These are phyloP conservation scores for Lycaena phlaeas DNA, from an alignment of 2,888 invertebrate species.

Conservation along the genomic window DNA sequence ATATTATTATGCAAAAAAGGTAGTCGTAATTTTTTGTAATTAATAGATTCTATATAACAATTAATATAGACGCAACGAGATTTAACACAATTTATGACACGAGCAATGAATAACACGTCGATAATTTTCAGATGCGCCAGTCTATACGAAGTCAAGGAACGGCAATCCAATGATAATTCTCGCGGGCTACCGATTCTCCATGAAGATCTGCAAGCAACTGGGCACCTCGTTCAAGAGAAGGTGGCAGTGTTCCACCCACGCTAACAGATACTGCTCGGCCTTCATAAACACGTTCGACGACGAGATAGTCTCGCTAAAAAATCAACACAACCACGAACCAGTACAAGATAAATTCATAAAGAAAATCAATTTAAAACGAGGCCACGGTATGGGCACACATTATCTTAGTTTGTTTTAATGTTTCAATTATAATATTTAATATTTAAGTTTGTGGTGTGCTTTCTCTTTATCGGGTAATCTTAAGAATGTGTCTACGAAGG, in stretches of 20 bases:
- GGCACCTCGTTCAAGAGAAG: slow-evolving; percentile 16
- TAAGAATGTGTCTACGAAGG: too few species aligned
- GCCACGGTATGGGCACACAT: not conserved
- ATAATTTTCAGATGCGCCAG: slow-evolving; percentile 14
- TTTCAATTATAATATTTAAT: not conserved
- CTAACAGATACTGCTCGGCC: slow-evolving; percentile 28
- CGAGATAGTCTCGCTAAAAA: slow-evolving; percentile 23
- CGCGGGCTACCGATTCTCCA: slow-evolving; percentile 25
- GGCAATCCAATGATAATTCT: slow-evolving; percentile 24
- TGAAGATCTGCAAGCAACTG: slow-evolving; percentile 18
- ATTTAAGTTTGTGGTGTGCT: too few species aligned
- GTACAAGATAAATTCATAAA: slow-evolving; percentile 11
- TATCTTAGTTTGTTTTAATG: not conserved
- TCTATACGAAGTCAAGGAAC: slow-evolving; percentile 20
- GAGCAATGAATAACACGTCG: not conserved
- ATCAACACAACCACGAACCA: slow-evolving; percentile 25
- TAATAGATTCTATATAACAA: too few species aligned
- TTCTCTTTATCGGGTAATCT: too few species aligned
- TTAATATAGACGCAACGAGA: too few species aligned
- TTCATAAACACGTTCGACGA: slow-evolving; percentile 25
- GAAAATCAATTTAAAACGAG: not conserved
- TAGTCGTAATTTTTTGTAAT: too few species aligned
- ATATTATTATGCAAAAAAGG: too few species aligned
- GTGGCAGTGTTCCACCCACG: slow-evolving; percentile 34
- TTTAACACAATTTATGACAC: too few species aligned